Base-by-base conservation (phyloP, 2,113 vertebrate species). In the Nothobranchius kuhntae region DNA sequence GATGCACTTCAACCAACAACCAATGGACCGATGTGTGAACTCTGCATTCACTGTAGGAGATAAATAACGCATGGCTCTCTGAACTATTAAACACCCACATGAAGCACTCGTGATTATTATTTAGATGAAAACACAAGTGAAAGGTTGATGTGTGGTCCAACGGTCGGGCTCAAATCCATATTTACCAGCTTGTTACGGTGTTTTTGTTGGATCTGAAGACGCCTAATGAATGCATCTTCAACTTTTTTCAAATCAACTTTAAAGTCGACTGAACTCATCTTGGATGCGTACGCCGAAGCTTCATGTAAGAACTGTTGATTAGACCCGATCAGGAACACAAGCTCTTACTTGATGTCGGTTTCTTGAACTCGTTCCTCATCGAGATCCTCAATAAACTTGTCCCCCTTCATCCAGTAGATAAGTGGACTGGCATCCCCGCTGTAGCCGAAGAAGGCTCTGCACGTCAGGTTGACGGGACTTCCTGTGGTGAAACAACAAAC, bases 331-430 rank as follows among this genome's bases (percentile, higher is more conserved):
- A 53, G 12, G 9, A 3, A 6, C 7, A 26, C 1, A 56, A 58
- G 17, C 3, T 59, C 86, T 86, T 95, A 99, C 97, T 96, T 98
- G 82, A 98, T 96, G 53, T 99, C 97, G 47, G 93, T 96, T 89
- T 99, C 97, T 89, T 94, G 95, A 59, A 98, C 92, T 54, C 95
- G 89, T 79, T 94, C 96, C 87, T 98, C 96, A 80, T 99, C 97
- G 88, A 99, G 92, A 88, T 99, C 97, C 87, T 99, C 97, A 68
- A 99, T 98, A 84, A 98, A 99, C 83, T 98, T 99, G 75, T 99
- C 97, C 42, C 96, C 97, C 91, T 99, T 99, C 97, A 99, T 99
- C 97, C 97, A 99, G 89, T 99, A 99, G 91, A 98, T 97, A 74
- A 98, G 92, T 56, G 97, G 97, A 70, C 95, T 97, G 81, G 94